Evolutionary conservation across 2,113 vertebrate species (phyloP).

Genomic region (Oreocharis arfaki): DNA sequence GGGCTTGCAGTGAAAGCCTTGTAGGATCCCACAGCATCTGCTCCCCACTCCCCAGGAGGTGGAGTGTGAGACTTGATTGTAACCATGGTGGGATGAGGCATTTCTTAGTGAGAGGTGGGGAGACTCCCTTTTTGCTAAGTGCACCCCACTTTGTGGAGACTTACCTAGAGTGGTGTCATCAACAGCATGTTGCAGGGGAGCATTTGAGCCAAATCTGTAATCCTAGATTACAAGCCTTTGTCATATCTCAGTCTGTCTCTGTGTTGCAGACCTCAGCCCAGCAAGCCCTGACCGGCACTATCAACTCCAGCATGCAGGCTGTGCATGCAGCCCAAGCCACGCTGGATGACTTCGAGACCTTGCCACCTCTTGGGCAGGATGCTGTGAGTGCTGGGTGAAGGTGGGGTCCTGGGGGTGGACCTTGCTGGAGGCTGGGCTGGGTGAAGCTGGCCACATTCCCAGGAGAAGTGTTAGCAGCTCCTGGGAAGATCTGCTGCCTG

Average conservation of each 20-base stretch:
- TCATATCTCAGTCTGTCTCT: not conserved
- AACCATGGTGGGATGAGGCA: fast-evolving
- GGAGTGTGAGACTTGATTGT: not conserved
- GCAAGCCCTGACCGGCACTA: constrained; percentile 94
- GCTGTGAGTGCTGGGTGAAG: constrained; percentile 78
- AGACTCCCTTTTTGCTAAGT: not conserved
- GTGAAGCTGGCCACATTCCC: not conserved
- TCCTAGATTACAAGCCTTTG: not conserved
- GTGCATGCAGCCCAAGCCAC: constrained; percentile 93
- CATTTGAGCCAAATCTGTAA: not conserved
- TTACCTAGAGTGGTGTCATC: not conserved
- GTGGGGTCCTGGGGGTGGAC: not conserved
- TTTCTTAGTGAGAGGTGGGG: not conserved
- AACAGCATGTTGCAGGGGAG: fast-evolving
- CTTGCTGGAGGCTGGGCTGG: not conserved
- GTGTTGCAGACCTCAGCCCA: constrained; percentile 88
- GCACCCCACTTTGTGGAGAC: not conserved
- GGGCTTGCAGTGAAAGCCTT: not conserved
- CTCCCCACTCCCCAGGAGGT: fast-evolving
- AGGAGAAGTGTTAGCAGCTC: not conserved
- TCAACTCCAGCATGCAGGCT: constrained; percentile 98
- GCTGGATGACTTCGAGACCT: constrained; percentile 86
- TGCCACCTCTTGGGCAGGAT: constrained; percentile 92
- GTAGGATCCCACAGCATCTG: not conserved
- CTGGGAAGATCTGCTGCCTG: not conserved